Conservation (phyloP, 2,113 vertebrate genomes). For the Geococcyx californianus region DNA sequence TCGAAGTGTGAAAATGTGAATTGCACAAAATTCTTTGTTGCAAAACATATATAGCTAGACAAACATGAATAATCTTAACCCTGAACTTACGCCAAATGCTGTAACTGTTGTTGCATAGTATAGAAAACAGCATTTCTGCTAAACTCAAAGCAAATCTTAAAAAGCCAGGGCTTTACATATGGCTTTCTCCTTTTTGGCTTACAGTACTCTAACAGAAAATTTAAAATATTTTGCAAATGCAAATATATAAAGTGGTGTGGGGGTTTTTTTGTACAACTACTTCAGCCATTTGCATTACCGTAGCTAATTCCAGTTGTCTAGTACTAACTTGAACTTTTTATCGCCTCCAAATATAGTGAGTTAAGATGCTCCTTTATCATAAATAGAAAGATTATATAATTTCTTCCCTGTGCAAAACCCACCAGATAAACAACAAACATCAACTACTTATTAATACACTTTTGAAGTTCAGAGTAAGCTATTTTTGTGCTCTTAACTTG, state of each 20-base stretch:
- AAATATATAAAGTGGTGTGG: not conserved
- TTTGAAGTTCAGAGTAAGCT: not conserved
- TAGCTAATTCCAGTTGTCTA: not conserved
- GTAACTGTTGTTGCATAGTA: not conserved
- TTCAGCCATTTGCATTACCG: not conserved
- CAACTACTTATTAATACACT: not conserved
- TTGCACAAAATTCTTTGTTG: not conserved
- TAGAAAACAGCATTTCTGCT: not conserved
- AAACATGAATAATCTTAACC: not conserved
- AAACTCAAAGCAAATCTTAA: not conserved
- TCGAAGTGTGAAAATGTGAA: not conserved
- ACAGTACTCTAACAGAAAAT: not conserved
- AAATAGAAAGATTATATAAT: not conserved
- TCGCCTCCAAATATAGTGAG: not conserved
- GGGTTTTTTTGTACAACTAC: not conserved
- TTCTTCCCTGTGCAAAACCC: not conserved
- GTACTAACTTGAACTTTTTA: not conserved
- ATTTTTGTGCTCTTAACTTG: not conserved
- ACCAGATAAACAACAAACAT: not conserved
- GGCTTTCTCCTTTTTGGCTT: not conserved
- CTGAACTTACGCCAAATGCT: not conserved
- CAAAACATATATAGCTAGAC: not conserved
- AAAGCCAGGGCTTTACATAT: not conserved
- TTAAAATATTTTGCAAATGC: not conserved
- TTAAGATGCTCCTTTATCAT: not conserved